These are phyloP conservation scores for Megathymus violae DNA, from an alignment of 1,140 invertebrate species.

Conservation along the genomic window DNA sequence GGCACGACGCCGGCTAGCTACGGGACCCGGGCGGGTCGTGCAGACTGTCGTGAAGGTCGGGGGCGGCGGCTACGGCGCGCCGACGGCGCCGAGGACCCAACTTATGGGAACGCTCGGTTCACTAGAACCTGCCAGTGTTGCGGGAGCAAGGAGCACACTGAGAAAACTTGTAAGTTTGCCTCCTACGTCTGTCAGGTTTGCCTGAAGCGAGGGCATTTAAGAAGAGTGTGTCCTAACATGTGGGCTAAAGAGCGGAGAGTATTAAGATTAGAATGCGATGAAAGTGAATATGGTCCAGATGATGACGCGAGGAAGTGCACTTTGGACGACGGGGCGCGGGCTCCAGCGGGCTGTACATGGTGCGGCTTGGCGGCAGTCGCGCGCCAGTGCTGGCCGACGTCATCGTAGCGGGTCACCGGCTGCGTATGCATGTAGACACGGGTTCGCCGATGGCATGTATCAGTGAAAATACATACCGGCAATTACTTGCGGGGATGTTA, in stretches of 20 bases:
- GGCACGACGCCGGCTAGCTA: no score
- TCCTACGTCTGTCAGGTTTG: slow-evolving; percentile 9
- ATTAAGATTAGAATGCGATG: slow-evolving; percentile 2
- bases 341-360: slow-evolving; percentile 18
- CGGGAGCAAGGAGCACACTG: slow-evolving; percentile 3
- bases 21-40: background rate
- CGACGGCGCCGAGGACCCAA: background rate
- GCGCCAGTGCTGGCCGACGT: slow-evolving; percentile 14
- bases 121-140: slow-evolving; percentile 1
- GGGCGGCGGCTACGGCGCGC: background rate
- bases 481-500: background rate
- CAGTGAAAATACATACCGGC: slow-evolving; percentile 13
- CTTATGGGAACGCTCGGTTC: background rate
- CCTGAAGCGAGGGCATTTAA: slow-evolving; percentile 18
- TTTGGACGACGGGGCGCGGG: background rate
- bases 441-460: slow-evolving; percentile 20
- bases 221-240: slow-evolving; percentile 11
- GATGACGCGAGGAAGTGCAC: background rate
- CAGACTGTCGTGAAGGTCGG: background rate
- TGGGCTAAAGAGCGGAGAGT: background rate
- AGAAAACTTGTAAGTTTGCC: slow-evolving; percentile 8
- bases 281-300: no score
- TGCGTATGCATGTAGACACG: slow-evolving; percentile 26
- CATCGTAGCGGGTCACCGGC: slow-evolving; percentile 1
- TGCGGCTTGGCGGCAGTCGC: background rate